Conservation (phyloP, 1,140 invertebrate genomes). For the Octopus sinensis region DNA sequence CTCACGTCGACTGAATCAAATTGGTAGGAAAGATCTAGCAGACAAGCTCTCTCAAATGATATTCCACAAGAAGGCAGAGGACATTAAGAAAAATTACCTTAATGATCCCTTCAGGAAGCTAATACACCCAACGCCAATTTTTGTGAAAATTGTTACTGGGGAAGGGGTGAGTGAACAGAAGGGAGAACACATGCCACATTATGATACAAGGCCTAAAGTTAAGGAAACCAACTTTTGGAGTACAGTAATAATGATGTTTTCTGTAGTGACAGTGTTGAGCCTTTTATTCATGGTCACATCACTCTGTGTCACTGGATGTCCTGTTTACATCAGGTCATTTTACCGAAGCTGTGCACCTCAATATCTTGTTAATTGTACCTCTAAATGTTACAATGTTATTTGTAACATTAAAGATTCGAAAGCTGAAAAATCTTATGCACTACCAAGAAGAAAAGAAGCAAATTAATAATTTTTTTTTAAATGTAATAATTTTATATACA, state of each 20-base stretch:
- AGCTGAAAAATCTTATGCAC: too few species aligned
- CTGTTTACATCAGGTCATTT: background rate
- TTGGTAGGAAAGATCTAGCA: constrained; percentile 37
- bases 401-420: too few species aligned
- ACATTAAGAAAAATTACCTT: constrained; percentile 33
- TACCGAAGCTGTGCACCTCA: background rate
- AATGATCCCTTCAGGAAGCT: constrained; percentile 37
- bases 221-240: too few species aligned
- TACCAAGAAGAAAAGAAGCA: too few species aligned
- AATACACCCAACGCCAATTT: constrained; percentile 6
- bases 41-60: constrained; percentile 36
- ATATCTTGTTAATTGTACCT: background rate
- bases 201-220: too few species aligned
- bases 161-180: too few species aligned
- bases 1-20: constrained; percentile 35
- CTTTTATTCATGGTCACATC: background rate
- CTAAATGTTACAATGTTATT: too few species aligned
- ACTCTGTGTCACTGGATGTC: background rate
- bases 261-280: background rate
- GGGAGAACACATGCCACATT: too few species aligned
- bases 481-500: too few species aligned
- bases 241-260: background rate
- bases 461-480: too few species aligned
- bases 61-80: constrained; percentile 36
- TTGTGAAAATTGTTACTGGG: background rate